Base-by-base conservation (phyloP, 1,140 invertebrate species). In the Helicoverpa zea region DNA sequence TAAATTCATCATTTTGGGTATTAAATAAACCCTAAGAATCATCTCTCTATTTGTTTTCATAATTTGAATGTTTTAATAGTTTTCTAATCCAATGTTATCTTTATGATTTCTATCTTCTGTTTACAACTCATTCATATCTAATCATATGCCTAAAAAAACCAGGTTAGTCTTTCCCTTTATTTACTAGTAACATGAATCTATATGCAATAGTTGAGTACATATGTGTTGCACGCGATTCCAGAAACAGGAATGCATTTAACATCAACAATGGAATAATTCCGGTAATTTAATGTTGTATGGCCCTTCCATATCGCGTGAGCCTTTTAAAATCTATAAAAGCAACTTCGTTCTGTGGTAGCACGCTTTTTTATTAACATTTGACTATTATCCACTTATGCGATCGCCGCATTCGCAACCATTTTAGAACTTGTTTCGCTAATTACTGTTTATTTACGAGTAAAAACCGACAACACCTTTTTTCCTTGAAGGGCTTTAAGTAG, bases 191-290 rank as follows among this genome's bases (percentile, higher is more conserved):
- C 82, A 84, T 81, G 73, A 80, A 58, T 78, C 56, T 81, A 83
- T 72, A 68, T 79, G 77, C 81, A 84, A 73, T 72, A 78, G 51
- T 75, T 23, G 47, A 74, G 66, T 66, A 77, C 82, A 64, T 79
- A 73, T 80, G 61, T 51, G 47, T 74, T 74, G 89, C 92, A 93
- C 92, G 92, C 92, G 88, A 93, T 90, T 90, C 89, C 88, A 86
- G 86, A 83, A 88, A 85, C 82, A 82, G 88, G 92, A 93, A 92
- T 92, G 91, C 91, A 92, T 93, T 93, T 93, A 92, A 91, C 90
- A 93, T 87, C 88, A 88, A 87, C 87, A 86, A 86, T 85, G 89
- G 88, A 90, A 90, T 89, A 91, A 92, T 90, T 90, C 88, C 81
- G 83, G 89, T 89, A 92, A 90, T 91, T 91, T 91, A 90, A 88